Conservation (phyloP, 2,113 vertebrate species). For the Vimba vimba region DNA sequence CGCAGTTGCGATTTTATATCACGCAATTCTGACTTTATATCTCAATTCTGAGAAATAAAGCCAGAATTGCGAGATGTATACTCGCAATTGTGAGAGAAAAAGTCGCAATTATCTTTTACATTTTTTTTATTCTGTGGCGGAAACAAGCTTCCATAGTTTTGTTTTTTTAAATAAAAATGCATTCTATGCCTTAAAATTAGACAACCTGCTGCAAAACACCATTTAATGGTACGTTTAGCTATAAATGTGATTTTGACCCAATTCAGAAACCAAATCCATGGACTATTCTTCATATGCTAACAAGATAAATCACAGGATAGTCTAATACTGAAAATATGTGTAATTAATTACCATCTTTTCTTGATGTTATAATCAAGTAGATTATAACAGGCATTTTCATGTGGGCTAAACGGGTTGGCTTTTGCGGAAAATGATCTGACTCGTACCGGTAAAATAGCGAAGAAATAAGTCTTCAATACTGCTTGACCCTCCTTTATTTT, state of each 20-base stretch:
- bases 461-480: background rate
- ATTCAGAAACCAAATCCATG: background rate
- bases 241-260: background rate
- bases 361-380: background rate
- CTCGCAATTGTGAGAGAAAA: no score
- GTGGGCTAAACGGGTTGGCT: background rate
- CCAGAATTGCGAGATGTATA: no score
- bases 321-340: background rate
- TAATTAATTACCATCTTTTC: background rate
- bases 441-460: background rate
- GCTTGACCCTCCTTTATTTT: background rate
- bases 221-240: constrained; percentile 2
- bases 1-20: no score
- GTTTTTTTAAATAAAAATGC: background rate
- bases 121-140: no score
- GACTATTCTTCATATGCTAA: background rate
- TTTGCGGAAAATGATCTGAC: background rate
- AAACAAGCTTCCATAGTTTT: background rate
- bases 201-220: background rate
- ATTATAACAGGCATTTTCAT: background rate
- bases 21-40: no score
- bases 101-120: no score
- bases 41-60: no score
- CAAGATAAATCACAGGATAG: background rate
- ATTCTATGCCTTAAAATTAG: constrained; percentile 31